phyloP scores from a whole-genome alignment of 2,797 vertebrate genomes.

The Chloroceryle inda region DNA sequence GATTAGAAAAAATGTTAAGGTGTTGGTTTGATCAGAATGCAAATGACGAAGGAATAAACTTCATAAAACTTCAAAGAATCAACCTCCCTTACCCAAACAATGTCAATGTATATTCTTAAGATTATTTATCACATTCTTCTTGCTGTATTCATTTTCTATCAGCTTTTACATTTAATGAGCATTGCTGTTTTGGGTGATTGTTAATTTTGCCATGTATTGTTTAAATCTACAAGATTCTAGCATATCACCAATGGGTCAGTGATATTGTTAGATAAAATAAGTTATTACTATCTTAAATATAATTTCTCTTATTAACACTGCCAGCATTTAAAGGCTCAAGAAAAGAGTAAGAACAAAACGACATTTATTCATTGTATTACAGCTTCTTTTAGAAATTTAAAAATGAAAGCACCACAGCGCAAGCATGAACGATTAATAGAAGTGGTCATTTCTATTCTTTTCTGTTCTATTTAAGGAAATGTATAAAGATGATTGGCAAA shows the following conservation, averaged over 20 bases:
- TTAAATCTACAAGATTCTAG: not conserved
- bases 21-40: not conserved
- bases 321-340: not conserved
- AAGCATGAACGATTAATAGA: not conserved
- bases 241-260: not conserved
- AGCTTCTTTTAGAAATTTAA: not conserved
- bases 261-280: not conserved
- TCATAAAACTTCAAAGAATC: not conserved
- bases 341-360: not conserved
- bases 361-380: not conserved
- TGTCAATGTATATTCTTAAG: not conserved
- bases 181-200: not conserved
- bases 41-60: not conserved
- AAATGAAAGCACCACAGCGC: not conserved
- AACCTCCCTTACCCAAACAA: fast-evolving
- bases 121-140: not conserved
- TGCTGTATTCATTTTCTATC: not conserved
- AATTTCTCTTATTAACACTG: not conserved
- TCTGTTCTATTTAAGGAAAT: not conserved
- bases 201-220: not conserved
- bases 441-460: not conserved
- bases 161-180: not conserved
- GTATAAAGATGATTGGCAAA: not conserved
- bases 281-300: not conserved
- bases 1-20: not conserved